Conservation (phyloP, 2,797 vertebrate genomes). For the Pseudochromis fuscus region DNA sequence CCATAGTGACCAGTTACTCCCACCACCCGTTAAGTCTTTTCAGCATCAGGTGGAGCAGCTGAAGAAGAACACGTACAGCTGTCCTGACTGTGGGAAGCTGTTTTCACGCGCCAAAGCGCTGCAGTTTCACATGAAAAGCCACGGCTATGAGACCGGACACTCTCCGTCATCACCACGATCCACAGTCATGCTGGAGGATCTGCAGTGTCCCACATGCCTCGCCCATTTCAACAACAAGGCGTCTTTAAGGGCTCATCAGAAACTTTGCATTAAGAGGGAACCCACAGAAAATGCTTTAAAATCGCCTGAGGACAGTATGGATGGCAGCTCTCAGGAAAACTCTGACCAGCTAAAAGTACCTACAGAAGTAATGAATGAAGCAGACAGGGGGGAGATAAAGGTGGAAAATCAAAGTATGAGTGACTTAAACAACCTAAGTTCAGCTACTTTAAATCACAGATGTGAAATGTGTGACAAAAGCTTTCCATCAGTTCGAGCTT, state of each 20-base stretch:
- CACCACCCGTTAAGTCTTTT: slow-evolving; percentile 84
- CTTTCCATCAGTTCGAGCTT: slow-evolving; percentile 81
- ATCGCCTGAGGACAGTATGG: not conserved
- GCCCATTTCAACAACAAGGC: slow-evolving; percentile 78
- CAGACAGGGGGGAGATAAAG: not conserved
- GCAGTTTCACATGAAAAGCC: slow-evolving; percentile 88
- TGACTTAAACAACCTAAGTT: slow-evolving; percentile 10
- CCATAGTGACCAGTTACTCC: slow-evolving; percentile 75
- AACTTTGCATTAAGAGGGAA: slow-evolving; percentile 75
- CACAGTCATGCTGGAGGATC: slow-evolving; percentile 46
- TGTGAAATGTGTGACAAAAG: slow-evolving; percentile 80
- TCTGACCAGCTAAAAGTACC: slow-evolving; percentile 1
- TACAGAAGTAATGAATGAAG: slow-evolving; percentile 27
- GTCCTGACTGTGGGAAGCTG: slow-evolving; percentile 85
- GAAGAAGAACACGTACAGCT: slow-evolving; percentile 86
- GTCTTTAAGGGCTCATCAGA: slow-evolving; percentile 79
- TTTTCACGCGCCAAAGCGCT: slow-evolving; percentile 87
- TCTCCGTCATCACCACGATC: slow-evolving; percentile 66
- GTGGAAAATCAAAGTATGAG: slow-evolving; percentile 1
- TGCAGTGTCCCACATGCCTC: slow-evolving; percentile 78
- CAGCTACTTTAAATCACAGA: slow-evolving; percentile 78
- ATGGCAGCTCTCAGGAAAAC: not conserved
- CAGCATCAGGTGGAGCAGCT: slow-evolving; percentile 86
- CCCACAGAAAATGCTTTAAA: slow-evolving; percentile 14
- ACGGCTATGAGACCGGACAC: slow-evolving; percentile 82